Conservation (phyloP, 2,888 invertebrate genomes). For the Mimachlamys varia region DNA sequence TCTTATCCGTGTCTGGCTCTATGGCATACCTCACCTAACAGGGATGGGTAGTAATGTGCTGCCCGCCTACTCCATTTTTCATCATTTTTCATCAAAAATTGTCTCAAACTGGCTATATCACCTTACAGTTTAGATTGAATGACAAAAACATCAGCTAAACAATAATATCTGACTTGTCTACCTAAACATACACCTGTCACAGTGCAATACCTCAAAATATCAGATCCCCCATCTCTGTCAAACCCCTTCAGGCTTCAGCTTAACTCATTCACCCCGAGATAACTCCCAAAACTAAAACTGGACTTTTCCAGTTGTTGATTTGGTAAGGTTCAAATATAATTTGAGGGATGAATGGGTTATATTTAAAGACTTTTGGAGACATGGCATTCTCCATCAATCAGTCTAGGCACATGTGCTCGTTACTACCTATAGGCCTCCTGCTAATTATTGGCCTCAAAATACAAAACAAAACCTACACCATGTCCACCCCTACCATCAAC, state of each 20-base stretch:
- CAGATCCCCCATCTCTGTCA: neutral
- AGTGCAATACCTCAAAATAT: neutral
- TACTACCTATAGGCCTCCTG: too few relatives aligned
- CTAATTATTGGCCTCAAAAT: too few relatives aligned
- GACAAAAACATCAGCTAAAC: neutral
- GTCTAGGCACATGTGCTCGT: neutral
- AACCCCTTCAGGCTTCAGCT: too few relatives aligned
- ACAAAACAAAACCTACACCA: neutral
- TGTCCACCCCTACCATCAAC: too few relatives aligned
- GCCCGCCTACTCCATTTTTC: neutral
- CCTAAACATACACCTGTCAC: too few relatives aligned
- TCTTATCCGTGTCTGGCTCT: neutral
- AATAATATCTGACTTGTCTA: neutral
- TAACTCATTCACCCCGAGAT: too few relatives aligned
- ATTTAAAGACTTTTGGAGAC: neutral
- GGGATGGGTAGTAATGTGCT: neutral
- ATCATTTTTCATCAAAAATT: neutral
- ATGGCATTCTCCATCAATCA: conserved; percentile 8
- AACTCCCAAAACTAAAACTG: too few relatives aligned
- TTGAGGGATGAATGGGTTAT: too few relatives aligned
- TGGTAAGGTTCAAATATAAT: too few relatives aligned
- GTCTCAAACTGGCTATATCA: neutral
- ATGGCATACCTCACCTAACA: neutral
- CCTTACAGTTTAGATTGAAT: neutral
- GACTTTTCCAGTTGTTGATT: too few relatives aligned